Conservation (phyloP, 2,797 vertebrate species). For the Enteromius fasciolatus region DNA sequence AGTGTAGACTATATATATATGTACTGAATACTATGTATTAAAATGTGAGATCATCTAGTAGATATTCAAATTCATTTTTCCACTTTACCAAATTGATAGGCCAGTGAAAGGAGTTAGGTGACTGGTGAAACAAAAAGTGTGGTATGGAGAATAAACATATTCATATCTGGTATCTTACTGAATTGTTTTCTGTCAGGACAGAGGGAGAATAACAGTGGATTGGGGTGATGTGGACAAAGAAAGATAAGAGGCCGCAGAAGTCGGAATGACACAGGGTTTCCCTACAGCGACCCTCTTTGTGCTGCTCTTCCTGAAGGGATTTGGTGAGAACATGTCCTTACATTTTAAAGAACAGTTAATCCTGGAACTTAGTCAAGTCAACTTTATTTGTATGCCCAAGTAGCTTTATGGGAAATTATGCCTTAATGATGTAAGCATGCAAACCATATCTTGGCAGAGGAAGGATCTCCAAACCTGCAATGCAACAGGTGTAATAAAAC, state of each 20-base stretch:
- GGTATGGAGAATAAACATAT: not conserved
- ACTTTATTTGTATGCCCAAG: not conserved
- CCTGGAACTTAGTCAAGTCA: not conserved
- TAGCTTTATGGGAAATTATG: not conserved
- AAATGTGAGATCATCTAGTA: conserved; percentile 25
- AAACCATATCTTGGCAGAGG: not conserved
- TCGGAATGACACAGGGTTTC: conserved; percentile 93
- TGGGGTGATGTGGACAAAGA: conserved; percentile 85
- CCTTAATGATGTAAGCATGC: not conserved
- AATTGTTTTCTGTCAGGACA: conserved; percentile 18
- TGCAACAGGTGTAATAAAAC: conserved; percentile 18
- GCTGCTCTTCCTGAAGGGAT: conserved; percentile 87
- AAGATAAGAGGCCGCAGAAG: conserved; percentile 74
- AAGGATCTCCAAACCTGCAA: not conserved
- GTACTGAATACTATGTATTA: not conserved
- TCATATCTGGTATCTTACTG: conserved; percentile 22
- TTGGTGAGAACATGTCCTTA: conserved; percentile 79
- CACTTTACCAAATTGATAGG: not conserved
- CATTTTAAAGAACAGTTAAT: conserved; percentile 4
- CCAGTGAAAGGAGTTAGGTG: not conserved
- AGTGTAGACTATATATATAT: not conserved
- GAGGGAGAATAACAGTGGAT: conserved; percentile 63
- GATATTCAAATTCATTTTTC: conserved; percentile 26
- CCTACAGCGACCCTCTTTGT: conserved; percentile 83
- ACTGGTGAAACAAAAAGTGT: not conserved